phyloP scores from a whole-genome alignment of 2,113 vertebrate genomes.

The Noctilio leporinus region DNA sequence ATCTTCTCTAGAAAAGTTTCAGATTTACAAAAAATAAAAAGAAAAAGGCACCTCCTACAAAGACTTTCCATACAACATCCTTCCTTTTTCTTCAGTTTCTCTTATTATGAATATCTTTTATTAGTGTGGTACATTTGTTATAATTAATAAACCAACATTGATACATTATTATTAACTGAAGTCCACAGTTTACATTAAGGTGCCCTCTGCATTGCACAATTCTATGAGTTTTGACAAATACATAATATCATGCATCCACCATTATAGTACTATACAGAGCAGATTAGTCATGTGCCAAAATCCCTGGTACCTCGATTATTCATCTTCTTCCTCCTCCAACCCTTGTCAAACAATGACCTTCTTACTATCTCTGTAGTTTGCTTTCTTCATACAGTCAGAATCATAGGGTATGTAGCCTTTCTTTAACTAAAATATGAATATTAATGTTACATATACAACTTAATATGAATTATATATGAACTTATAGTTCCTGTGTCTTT shows the following conservation, averaged over 20 bases:
- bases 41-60: not conserved
- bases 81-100: not conserved
- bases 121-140: not conserved
- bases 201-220: too few species aligned
- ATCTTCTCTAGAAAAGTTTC: not conserved
- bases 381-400: not conserved
- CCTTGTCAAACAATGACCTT: not conserved
- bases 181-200: too few species aligned
- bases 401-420: not conserved
- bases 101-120: not conserved
- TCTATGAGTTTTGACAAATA: not conserved
- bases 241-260: too few species aligned
- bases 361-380: not conserved
- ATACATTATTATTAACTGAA: too few species aligned
- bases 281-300: not conserved
- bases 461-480: not conserved
- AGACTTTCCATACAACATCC: not conserved
- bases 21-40: not conserved
- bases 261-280: not conserved
- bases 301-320: not conserved
- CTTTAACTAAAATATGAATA: not conserved
- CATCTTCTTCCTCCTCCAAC: not conserved
- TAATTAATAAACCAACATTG: too few species aligned
- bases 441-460: not conserved
- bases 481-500: not conserved